A percentile compares a stretch with the other conserved stretches of the same genome.
Conservation (phyloP, 2,888 invertebrate genomes). For the Tipula confusa region DNA sequence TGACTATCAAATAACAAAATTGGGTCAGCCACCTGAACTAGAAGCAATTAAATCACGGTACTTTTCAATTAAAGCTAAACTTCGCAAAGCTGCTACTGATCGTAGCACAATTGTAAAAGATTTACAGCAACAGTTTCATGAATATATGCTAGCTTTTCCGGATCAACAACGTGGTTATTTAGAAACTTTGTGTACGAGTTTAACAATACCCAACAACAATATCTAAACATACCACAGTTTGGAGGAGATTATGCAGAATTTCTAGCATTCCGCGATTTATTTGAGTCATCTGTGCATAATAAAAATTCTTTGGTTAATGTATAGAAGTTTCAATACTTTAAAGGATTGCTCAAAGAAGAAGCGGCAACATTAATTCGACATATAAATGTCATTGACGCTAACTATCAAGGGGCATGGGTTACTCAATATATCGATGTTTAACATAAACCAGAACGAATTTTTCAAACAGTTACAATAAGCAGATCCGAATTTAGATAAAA, state of each 20-base stretch:
- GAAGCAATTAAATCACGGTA: neutral
- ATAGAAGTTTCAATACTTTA: neutral
- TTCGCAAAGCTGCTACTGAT: neutral
- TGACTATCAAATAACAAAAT: neutral
- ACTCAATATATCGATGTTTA: neutral
- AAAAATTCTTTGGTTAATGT: neutral
- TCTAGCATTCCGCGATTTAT: neutral
- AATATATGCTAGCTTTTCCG: neutral
- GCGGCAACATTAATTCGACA: neutral
- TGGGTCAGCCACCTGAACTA: neutral
- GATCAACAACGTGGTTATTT: neutral
- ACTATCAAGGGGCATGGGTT: neutral
- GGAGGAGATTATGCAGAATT: neutral
- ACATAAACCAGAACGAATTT: neutral
- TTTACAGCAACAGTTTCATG: neutral
- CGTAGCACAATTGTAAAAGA: neutral
- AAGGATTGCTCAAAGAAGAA: neutral
- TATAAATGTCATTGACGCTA: neutral
- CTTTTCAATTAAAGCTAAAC: neutral
- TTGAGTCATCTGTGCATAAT: neutral
- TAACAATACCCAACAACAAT: too few relatives aligned
- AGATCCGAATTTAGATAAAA: too few relatives aligned
- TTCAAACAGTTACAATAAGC: too few relatives aligned
- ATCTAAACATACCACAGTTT: neutral
- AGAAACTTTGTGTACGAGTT: too few relatives aligned